Evolutionary conservation across 2,888 invertebrate species (phyloP), one percentile per base, ranked within the genome.

Genomic region (Ceramica pisi): DNA sequence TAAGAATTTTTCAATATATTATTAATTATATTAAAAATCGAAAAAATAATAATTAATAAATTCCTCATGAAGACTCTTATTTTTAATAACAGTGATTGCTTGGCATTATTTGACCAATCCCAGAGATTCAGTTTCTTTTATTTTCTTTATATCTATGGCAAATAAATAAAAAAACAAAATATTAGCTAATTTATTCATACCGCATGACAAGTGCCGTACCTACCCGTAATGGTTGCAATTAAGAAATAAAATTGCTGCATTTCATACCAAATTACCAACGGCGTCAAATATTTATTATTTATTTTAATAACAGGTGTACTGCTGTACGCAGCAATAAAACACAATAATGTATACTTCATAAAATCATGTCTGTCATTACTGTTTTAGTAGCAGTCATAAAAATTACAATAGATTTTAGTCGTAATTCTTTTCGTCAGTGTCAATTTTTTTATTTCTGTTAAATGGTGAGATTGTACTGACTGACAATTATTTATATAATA

Each of bases 341-440:
- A 53, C 48, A 60, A 12, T 21, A 71, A 55, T 31, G 1, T 48
- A 50, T 44, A 44, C 23, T 59, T 59, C 50, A 71, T 16, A 56
- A 31, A 38, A 57, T 75, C 38, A 38, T 21, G 50, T 31, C 21
- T 46, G 51, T 38, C 14, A 21, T 75, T 61, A 69, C 8, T 16
- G 19, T 44, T 59, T 61, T 26, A 69, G 16, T 38, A 26, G 64
- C 26, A 12, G 44, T 21, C 44, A 50, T 77, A 63, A 70, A 69
- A 62, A 9, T 53, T 48, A 44, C 21, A 55, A 59, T 76, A 55
- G 48, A 35, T 46, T 46, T 46, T 7, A 46, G 46, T 46, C 19
- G 6, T 46, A 46, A 19, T 46, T 19, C 0, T 41, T 12, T 12
- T 12, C 10, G 41, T 41, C 41, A 41, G 41, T 31, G 31, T 31